Percentiles rank a stretch among this genome's conserved stretches.
Conservation (phyloP, 2,113 vertebrate genomes). For the Planiliza haematocheilus region DNA sequence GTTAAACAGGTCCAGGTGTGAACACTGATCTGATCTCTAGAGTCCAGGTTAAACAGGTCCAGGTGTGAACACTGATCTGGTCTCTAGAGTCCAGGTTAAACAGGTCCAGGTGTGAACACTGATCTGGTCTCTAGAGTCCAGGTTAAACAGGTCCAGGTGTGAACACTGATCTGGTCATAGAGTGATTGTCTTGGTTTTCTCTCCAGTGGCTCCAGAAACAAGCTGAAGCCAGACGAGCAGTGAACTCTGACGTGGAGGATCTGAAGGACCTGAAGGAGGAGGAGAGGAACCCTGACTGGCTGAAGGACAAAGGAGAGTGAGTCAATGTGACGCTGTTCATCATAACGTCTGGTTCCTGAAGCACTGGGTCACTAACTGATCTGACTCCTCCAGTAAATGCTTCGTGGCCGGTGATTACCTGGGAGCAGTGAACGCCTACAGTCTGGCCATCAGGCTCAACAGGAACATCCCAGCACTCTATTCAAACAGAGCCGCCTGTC, state of each 20-base stretch:
- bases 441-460: constrained; percentile 89
- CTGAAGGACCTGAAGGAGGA: constrained; percentile 90
- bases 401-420: constrained; percentile 89
- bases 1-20: no score
- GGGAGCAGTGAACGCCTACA: constrained; percentile 92
- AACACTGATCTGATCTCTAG: no score
- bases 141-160: no score
- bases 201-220: constrained; percentile 92
- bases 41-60: no score
- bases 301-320: constrained; percentile 96
- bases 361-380: neutral
- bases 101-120: no score
- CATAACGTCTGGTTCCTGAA: neutral
- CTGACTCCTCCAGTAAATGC: constrained; percentile 84
- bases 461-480: constrained; percentile 85
- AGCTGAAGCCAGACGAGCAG: constrained; percentile 85
- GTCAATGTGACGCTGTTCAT: constrained; percentile 75
- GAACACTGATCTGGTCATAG: no score
- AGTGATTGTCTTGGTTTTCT: no score
- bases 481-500: constrained; percentile 94
- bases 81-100: no score
- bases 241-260: constrained; percentile 83
- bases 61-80: no score
- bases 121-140: no score
- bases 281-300: constrained; percentile 92